A percentile compares a stretch with the other conserved stretches of the same genome.
Evolutionary conservation across 2,888 invertebrate genomes (phyloP).

Genomic region (Scaptomyza parva): DNA sequence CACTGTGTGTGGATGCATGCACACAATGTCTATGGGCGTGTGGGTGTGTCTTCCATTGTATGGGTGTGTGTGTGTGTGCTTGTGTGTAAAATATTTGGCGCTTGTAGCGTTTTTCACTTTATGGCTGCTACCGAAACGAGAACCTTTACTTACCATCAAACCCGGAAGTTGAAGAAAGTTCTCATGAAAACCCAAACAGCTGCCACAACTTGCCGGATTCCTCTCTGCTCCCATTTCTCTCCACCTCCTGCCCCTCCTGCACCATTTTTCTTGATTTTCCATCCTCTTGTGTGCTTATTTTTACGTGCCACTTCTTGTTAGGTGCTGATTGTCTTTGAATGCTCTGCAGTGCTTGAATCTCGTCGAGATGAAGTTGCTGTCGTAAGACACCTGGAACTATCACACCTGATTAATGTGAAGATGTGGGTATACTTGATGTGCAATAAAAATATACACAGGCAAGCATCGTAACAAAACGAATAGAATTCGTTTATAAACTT

Average conservation of each 20-base stretch:
- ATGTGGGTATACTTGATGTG: neutral
- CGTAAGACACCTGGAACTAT: slow-evolving; percentile 14
- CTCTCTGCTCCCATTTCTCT: too few species aligned
- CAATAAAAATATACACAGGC: too few species aligned
- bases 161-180: slow-evolving; percentile 52
- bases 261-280: neutral
- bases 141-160: slow-evolving; percentile 39
- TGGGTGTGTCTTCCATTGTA: slow-evolving; percentile 1
- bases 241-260: neutral
- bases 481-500: too few species aligned
- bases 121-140: slow-evolving; percentile 41
- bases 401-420: slow-evolving; percentile 19
- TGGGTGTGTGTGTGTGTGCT: slow-evolving; percentile 17
- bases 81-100: slow-evolving; percentile 70
- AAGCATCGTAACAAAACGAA: too few species aligned
- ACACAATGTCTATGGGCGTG: slow-evolving; percentile 5
- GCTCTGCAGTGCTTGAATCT: slow-evolving; percentile 28
- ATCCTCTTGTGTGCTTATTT: neutral
- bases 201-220: slow-evolving; percentile 26
- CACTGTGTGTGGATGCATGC: neutral
- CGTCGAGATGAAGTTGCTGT: neutral
- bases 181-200: slow-evolving; percentile 58
- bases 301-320: slow-evolving; percentile 18
- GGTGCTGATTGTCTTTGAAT: slow-evolving; percentile 32
- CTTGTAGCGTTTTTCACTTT: slow-evolving; percentile 75